A percentile compares a stretch with the other conserved stretches of the same genome.
Conservation (phyloP, 2,888 invertebrate species). For the Ennomos quercinarius region DNA sequence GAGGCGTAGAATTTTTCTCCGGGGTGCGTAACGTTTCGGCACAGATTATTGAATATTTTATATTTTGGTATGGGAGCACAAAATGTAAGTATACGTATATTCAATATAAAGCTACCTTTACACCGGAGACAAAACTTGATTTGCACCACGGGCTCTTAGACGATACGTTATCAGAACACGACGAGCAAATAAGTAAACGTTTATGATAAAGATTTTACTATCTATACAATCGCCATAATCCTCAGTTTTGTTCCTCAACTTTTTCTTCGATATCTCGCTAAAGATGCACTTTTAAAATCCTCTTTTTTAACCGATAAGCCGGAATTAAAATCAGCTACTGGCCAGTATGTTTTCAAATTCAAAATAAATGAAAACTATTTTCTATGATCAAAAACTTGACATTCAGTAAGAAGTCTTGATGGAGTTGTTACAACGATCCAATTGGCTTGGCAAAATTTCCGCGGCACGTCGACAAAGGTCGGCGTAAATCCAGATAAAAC, state of each 20-base stretch:
- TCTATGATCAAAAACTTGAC: neutral
- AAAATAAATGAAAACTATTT: neutral
- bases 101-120: slow-evolving; percentile 17
- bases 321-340: slow-evolving; percentile 36
- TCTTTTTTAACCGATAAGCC: slow-evolving; percentile 48
- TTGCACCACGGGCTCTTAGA: slow-evolving; percentile 19
- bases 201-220: slow-evolving; percentile 30
- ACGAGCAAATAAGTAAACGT: slow-evolving; percentile 27
- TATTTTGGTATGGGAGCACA: too few relatives aligned
- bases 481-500: slow-evolving; percentile 2
- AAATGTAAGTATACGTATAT: too few relatives aligned
- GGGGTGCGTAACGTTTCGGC: too few relatives aligned
- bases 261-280: slow-evolving; percentile 46
- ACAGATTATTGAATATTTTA: too few relatives aligned
- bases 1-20: too few relatives aligned
- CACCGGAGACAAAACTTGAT: slow-evolving; percentile 25
- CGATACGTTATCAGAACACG: slow-evolving; percentile 44
- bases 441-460: neutral
- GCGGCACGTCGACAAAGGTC: slow-evolving; percentile 1
- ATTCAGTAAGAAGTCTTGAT: too few relatives aligned
- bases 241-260: slow-evolving; percentile 58
- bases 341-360: slow-evolving; percentile 3
- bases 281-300: slow-evolving; percentile 12
- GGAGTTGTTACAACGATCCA: neutral
- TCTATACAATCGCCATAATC: slow-evolving; percentile 55